phyloP scores from a whole-genome alignment of 2,113 vertebrate species.

The Rhea americana region DNA sequence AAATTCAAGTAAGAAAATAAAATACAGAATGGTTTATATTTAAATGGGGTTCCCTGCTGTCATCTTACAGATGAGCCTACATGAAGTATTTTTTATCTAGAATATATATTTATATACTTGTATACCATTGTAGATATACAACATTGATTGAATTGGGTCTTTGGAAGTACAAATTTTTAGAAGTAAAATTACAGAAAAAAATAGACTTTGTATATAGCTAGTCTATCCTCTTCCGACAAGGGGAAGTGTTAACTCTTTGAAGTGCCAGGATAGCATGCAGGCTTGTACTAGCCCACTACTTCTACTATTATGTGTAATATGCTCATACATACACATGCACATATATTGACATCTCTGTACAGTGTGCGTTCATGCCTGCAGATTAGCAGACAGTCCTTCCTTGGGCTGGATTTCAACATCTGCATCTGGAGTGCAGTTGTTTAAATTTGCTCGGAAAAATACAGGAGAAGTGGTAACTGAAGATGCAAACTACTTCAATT shows the following conservation, averaged over 20 bases:
- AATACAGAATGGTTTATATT: neutral
- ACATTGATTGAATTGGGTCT: neutral
- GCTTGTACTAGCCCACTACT: neutral
- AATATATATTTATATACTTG: neutral
- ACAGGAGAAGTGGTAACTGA: neutral
- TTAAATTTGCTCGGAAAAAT: neutral
- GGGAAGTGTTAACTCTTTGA: neutral
- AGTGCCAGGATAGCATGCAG: neutral
- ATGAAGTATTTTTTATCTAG: neutral
- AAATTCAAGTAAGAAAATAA: neutral
- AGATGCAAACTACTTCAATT: neutral
- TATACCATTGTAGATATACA: neutral
- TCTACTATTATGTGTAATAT: neutral
- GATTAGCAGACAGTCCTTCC: neutral
- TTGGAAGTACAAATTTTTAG: neutral
- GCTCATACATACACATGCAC: too few relatives aligned
- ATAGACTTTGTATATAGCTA: neutral
- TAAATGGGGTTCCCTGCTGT: neutral
- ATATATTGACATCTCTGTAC: too few relatives aligned
- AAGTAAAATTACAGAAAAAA: neutral
- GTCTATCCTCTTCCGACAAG: neutral
- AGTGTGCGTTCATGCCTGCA: neutral
- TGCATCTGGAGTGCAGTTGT: neutral
- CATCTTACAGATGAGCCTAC: neutral
- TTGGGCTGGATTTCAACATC: neutral